Evolutionary conservation across 2,888 invertebrate genomes (phyloP).

Genomic region (Noctua janthina): DNA sequence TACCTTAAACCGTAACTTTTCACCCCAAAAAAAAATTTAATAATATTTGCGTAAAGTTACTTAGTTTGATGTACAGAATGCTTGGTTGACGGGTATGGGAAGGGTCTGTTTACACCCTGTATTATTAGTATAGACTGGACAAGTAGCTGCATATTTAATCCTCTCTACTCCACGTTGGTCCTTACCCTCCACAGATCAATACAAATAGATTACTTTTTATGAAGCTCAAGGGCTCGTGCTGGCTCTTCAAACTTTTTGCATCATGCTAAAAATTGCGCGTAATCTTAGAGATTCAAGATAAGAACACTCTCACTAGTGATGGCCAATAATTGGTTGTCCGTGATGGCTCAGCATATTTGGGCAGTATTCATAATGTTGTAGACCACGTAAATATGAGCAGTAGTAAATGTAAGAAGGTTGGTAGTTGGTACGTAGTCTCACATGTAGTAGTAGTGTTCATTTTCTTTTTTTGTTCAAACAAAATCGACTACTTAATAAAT

Average conservation of each 20-base stretch:
- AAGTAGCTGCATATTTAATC: neutral
- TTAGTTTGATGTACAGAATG: too few relatives aligned
- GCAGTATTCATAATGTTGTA: neutral
- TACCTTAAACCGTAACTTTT: too few relatives aligned
- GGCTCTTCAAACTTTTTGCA: slow-evolving; percentile 57
- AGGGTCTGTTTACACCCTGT: too few relatives aligned
- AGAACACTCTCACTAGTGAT: slow-evolving; percentile 45
- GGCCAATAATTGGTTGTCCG: slow-evolving; percentile 18
- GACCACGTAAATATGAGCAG: neutral
- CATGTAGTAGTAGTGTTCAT: neutral
- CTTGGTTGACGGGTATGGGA: too few relatives aligned
- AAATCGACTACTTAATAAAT: neutral
- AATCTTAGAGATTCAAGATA: slow-evolving; percentile 32
- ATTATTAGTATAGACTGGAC: neutral
- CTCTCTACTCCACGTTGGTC: neutral
- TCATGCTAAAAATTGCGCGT: slow-evolving; percentile 24
- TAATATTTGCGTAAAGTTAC: too few relatives aligned
- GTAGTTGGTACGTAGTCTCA: too few relatives aligned
- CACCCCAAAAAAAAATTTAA: too few relatives aligned
- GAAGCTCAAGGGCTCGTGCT: slow-evolving; percentile 63
- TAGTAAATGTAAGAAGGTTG: neutral
- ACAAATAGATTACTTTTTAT: slow-evolving; percentile 10
- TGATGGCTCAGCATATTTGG: slow-evolving; percentile 26
- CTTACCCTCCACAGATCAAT: neutral
- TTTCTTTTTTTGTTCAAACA: neutral